Evolutionary conservation across 2,888 invertebrate species (phyloP).

Genomic region (Aporophyla lueneburgensis): DNA sequence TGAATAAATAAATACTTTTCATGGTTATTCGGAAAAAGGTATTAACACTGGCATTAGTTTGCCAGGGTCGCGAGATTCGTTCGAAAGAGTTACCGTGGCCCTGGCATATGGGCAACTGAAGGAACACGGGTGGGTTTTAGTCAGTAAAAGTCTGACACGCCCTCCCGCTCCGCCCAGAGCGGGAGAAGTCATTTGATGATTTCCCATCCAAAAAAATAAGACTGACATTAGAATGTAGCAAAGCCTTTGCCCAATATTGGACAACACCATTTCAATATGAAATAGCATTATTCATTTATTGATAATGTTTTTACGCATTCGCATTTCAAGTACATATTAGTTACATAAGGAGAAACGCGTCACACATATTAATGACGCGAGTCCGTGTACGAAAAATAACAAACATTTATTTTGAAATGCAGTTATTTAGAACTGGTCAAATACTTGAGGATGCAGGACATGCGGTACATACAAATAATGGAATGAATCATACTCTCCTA

Average conservation of each 20-base stretch:
- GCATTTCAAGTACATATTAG: constrained; percentile 21
- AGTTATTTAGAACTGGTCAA: background rate
- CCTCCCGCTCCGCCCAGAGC: too few relatives aligned
- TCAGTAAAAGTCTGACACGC: too few relatives aligned
- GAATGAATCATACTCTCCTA: constrained; percentile 39
- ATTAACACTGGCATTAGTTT: too few relatives aligned
- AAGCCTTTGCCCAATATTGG: background rate
- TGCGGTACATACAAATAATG: constrained; percentile 28
- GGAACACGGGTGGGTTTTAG: too few relatives aligned
- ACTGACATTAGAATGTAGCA: background rate
- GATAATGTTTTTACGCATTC: constrained; percentile 28
- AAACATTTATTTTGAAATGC: background rate
- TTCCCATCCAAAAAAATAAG: too few relatives aligned
- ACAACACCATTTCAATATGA: background rate
- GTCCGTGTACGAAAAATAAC: constrained; percentile 17
- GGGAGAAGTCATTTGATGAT: too few relatives aligned
- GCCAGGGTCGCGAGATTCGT: too few relatives aligned
- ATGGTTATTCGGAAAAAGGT: constrained; percentile 12
- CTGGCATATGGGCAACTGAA: too few relatives aligned
- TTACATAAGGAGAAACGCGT: constrained; percentile 42
- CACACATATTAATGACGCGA: constrained; percentile 32
- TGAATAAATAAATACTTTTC: constrained; percentile 4
- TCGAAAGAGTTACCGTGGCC: too few relatives aligned
- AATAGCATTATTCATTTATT: constrained; percentile 1
- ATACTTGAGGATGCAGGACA: constrained; percentile 25